Base-by-base conservation (phyloP, 2,797 vertebrate genomes). In the Sebastes vulpes region DNA sequence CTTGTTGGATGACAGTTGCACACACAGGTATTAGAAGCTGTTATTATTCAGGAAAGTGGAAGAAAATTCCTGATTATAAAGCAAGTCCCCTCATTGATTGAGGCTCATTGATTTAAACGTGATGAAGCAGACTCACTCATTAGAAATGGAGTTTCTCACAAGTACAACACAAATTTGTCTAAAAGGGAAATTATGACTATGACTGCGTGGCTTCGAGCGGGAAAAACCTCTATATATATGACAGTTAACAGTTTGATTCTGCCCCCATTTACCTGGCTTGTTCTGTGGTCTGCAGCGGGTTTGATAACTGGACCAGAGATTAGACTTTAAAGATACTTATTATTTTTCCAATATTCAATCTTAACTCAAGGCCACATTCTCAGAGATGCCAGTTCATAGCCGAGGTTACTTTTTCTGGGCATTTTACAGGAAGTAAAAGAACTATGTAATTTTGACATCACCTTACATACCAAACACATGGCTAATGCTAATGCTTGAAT, bases 91-190 rank as follows among this genome's bases (percentile, higher is more conserved):
- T 46, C 54, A 20, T 73, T 75, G 71, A 79, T 66, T 70, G 32
- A 79, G 20, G 28, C 32, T 66, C 82, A 77, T 81, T 80, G 35
- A 85, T 79, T 82, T 77, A 46, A 71, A 70, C 56, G 65, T 48
- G 69, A 66, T 54, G 52, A 72, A 69, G 66, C 57, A 8, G 5
- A 29, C 38, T 72, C 20, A 4, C 12, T 69, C 46, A 28, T 65
- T 66, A 28, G 50, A 68, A 74, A 46, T 42, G 6, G 1, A 14
- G 46, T 63, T 79, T 56, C 26, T 65, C 5, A 3, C 14, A 46
- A n/a, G 29, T 59, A 12, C 26, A 20, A 16, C 1, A 31, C 29
- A 3, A 61, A 20, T 53, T 61, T 65, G 28, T 3, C 6, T 46
- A 1, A 42, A 50, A 53, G 16, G 2, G 16, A 60, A 31, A 38